phyloP scores from a whole-genome alignment of 2,888 invertebrate species.

The Amblyjoppa proteus region DNA sequence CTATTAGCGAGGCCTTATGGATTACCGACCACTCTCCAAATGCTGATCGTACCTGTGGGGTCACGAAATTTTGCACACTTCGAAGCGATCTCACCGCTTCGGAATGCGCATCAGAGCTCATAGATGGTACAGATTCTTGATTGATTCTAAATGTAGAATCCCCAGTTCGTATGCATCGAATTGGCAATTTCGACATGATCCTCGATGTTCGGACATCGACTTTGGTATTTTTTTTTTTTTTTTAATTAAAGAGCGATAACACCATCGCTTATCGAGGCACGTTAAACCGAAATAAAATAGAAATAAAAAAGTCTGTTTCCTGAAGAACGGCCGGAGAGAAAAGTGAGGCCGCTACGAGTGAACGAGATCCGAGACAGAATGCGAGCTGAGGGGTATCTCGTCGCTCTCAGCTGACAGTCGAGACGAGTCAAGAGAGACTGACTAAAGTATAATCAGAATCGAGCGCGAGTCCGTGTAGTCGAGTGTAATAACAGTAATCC shows the following conservation, averaged over 20 bases:
- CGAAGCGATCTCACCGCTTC: too few relatives aligned
- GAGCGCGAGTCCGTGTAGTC: slow-evolving; percentile 80
- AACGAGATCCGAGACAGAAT: slow-evolving; percentile 52
- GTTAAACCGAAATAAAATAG: slow-evolving; percentile 12
- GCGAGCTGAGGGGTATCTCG: slow-evolving; percentile 54
- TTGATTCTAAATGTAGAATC: too few relatives aligned
- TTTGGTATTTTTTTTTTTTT: not conserved
- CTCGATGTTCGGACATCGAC: not conserved
- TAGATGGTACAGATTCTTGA: too few relatives aligned
- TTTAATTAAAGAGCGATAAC: not conserved
- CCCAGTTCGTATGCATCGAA: too few relatives aligned
- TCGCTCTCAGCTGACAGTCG: slow-evolving; percentile 77
- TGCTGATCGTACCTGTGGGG: not conserved
- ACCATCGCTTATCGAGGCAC: not conserved
- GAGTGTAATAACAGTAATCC: slow-evolving; percentile 85
- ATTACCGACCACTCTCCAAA: too few relatives aligned
- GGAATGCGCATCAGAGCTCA: too few relatives aligned
- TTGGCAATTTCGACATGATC: not conserved
- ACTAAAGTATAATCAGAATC: slow-evolving; percentile 84
- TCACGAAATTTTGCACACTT: slow-evolving; percentile 4
- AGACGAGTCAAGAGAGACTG: slow-evolving; percentile 79
- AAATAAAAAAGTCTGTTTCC: slow-evolving; percentile 21
- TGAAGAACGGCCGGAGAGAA: slow-evolving; percentile 21
- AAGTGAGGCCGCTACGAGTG: slow-evolving; percentile 49
- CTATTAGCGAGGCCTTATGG: too few relatives aligned